Conservation (phyloP, 1,140 invertebrate genomes). For the Drosophila sp. region DNA sequence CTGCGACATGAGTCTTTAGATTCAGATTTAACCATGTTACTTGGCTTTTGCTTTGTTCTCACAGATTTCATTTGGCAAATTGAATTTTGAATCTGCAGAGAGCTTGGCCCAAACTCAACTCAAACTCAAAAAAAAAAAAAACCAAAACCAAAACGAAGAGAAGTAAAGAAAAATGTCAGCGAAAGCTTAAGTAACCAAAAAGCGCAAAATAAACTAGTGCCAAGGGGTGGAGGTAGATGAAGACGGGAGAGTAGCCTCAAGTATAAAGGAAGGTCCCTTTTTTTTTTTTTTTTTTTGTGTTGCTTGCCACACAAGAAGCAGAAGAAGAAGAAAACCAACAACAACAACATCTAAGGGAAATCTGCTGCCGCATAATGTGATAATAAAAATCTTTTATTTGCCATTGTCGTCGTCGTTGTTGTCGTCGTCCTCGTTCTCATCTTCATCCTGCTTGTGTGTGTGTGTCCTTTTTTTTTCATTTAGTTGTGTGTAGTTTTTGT, state of each 20-base stretch:
- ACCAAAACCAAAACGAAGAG: background rate
- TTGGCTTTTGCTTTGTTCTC: constrained; percentile 18
- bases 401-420: constrained; percentile 55
- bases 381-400: constrained; percentile 81
- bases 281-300: too few species aligned
- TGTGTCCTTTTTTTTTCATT: constrained; percentile 23
- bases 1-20: background rate
- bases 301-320: constrained; percentile 7
- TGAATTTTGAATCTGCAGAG: constrained; percentile 67
- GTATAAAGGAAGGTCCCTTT: background rate
- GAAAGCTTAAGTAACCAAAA: constrained; percentile 57
- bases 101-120: constrained; percentile 50
- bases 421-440: constrained; percentile 2
- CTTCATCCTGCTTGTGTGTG: constrained; percentile 9
- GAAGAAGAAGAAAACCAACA: background rate
- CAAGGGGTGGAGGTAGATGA: background rate
- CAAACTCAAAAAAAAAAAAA: constrained; percentile 42
- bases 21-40: constrained; percentile 12
- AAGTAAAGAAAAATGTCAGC: constrained; percentile 19
- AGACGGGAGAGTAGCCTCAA: background rate
- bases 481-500: constrained; percentile 47
- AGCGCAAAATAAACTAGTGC: constrained; percentile 63
- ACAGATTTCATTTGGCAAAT: constrained; percentile 74
- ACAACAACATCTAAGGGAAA: constrained; percentile 56
- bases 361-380: constrained; percentile 79